Base-by-base conservation (phyloP, 2,888 invertebrate species). In the Eucriotettix oculatus region DNA sequence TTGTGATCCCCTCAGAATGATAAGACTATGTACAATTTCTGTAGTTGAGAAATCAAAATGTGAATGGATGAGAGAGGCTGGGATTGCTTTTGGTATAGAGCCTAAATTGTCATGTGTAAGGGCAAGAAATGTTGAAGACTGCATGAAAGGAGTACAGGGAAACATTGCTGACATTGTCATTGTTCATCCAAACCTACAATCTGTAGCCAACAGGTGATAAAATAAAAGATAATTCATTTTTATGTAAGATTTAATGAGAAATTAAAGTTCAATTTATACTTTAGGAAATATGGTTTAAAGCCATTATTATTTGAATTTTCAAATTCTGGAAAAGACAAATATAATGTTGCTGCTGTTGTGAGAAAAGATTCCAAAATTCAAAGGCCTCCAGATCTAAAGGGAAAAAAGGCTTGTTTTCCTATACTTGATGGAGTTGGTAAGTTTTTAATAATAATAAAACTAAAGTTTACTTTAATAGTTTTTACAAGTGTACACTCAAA, bases 51-150 rank as follows among this genome's bases (percentile, higher is more conserved):
- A 81, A 63, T 78, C 81, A 57, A 93, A 93, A 69, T 94, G 94
- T 70, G 79, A 83, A 1, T 87, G 87, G 82, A 70, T 92, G 68
- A 79, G 83, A 61, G 85, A 87, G 66, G 86, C 86, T 0, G 83
- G 85, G 0, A 78, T 81, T 0, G 86, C 87, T 5, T 83, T 86
- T 67, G 87, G 90, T 1, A 76, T 90, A 0, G 79, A 85, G 63
- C 94, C 95, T 0, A 83, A 85, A 14, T 73, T 96, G 16, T 86
- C 87, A 64, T 96, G 95, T 69, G 74, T 84, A 10, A 75, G 80
- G 65, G 80, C 83, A 1, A 73, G 74, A 5, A 79, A 76, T 64
- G 71, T 78, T 7, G 77, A 79, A 10, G 81, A 79, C 14, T 93
- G 93, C 68, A 78, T 93, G 77, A 73, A 79, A 41, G 82, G 84